Evolutionary conservation across 2,113 vertebrate species (phyloP), one percentile per base, ranked within the genome.

Genomic region (Eonycteris spelaea): DNA sequence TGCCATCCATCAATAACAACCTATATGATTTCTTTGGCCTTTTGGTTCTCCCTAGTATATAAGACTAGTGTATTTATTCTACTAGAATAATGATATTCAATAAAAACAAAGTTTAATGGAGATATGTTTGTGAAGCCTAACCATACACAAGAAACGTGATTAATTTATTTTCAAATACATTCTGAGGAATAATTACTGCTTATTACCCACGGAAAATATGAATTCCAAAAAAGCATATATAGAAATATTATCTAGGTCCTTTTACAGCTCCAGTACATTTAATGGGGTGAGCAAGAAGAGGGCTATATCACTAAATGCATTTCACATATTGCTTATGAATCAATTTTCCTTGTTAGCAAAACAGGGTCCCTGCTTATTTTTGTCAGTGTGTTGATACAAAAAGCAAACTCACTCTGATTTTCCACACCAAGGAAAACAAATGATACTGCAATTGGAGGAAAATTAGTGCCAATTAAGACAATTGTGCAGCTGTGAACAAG

Each of bases 391-490:
- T 16, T 67, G 86, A 78, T 61, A 96, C 94, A 87, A 79, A 94
- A 97, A 97, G 48, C 85, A 90, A 94, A 77, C 22, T 79, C 51
- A 28, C 12, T 77, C 43, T 80, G 59, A 95, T 68, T 78, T 82
- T 38, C 38, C 61, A 91, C 48, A 97, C n/a, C 7, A 96, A 95
- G 74, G 74, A 96, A 97, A 87, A 96, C 95, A 96, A 97, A 94
- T 53, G 57, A 97, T 94, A 94, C 94, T 97, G 95, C 70, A 97
- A 98, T 96, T 55, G 93, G 91, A 80, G 74, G 74, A 93, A 40
- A 88, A 98, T 94, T 95, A 89, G 82, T 96, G 92, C 90, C 97
- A 98, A 96, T 95, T 91, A 93, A 89, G 97, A 97, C 26, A 90
- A 96, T 95, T 97, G 80, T 95, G 80, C 94, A 97, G 85, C 89